Conservation (phyloP, 2,797 vertebrate species). For the Epinephelus coioides region DNA sequence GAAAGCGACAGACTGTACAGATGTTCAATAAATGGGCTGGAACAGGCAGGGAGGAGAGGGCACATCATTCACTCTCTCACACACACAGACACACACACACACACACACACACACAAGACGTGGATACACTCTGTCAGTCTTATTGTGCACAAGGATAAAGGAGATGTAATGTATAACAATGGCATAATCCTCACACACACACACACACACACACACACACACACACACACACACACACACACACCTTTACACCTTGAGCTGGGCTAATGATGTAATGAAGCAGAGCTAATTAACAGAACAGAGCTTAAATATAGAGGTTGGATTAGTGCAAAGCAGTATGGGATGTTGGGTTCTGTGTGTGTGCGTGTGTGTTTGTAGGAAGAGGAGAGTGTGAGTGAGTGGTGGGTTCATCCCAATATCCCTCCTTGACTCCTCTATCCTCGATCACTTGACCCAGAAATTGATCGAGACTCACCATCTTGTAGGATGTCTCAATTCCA, state of each 20-base stretch:
- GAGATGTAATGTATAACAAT: conserved; percentile 10
- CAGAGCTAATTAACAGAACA: conserved; percentile 38
- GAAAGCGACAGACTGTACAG: conserved; percentile 78
- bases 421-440: no score
- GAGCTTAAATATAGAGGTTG: conserved; percentile 19
- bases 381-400: no score
- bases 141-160: conserved; percentile 9
- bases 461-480: no score
- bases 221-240: not conserved
- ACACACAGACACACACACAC: conserved; percentile 18
- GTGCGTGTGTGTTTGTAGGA: not conserved
- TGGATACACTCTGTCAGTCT: not conserved
- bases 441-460: no score
- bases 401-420: no score
- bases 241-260: conserved; percentile 35
- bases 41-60: conserved; percentile 67
- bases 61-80: conserved; percentile 61
- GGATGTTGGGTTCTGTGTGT: not conserved
- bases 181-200: conserved; percentile 9
- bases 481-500: no score
- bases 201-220: no score
- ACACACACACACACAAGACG: conserved; percentile 7
- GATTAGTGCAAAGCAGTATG: conserved; percentile 35
- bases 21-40: conserved; percentile 84
- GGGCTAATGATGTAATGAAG: conserved; percentile 42